Conservation (phyloP, 1,140 invertebrate genomes). For the Platyura marginata region DNA sequence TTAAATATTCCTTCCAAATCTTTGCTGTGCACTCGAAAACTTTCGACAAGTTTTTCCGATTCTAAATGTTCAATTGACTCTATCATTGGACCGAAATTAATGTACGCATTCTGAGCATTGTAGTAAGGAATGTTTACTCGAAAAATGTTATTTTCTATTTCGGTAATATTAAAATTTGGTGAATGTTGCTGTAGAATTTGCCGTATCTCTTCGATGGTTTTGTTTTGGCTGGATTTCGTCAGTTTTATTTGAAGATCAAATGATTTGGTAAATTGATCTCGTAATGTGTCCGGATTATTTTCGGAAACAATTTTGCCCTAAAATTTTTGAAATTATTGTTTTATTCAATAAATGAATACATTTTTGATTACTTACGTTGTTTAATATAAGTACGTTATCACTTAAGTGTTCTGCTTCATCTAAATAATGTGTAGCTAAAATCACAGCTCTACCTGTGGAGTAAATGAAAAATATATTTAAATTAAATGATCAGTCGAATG, state of each 20-base stretch:
- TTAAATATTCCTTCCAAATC: constrained; percentile 3
- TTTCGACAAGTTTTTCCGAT: not conserved
- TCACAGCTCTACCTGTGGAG: constrained; percentile 45
- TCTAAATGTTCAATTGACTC: constrained; percentile 9
- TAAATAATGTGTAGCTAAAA: constrained; percentile 52
- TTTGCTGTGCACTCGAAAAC: not conserved
- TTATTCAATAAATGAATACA: not conserved
- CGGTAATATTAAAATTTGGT: not conserved
- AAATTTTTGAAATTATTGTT: not conserved
- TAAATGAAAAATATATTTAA: too few relatives aligned
- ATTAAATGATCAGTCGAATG: too few relatives aligned
- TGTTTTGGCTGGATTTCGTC: not conserved
- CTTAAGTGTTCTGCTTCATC: constrained; percentile 48
- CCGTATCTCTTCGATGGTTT: not conserved
- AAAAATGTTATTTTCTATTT: not conserved
- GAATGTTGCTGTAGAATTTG: not conserved
- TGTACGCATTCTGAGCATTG: not conserved
- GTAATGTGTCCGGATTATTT: constrained; percentile 17
- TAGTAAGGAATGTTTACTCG: not conserved
- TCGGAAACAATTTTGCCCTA: constrained; percentile 21
- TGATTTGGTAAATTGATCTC: constrained; percentile 13
- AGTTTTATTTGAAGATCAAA: constrained; percentile 11
- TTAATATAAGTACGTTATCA: constrained; percentile 43
- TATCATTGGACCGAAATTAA: not conserved
- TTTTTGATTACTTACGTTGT: constrained; percentile 24